Percentiles rank a stretch among this genome's conserved stretches.
Conservation (phyloP, 1,140 invertebrate species). For the Tetragnatha versicolor region DNA sequence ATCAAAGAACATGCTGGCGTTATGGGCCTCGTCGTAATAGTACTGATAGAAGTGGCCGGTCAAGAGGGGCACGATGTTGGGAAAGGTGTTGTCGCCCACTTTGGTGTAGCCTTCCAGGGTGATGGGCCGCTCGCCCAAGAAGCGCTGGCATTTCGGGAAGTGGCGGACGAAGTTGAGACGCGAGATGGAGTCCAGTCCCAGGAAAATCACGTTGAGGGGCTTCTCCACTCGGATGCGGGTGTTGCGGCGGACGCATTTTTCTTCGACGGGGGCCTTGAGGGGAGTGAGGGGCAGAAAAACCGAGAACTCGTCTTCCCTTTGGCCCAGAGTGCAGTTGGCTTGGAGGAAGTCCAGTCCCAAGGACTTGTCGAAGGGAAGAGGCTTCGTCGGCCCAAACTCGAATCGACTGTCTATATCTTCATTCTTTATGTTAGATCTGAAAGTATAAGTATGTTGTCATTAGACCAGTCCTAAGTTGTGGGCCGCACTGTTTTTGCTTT, state of each 20-base stretch:
- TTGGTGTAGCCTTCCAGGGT: conserved; percentile 60
- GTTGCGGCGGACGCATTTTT: background rate
- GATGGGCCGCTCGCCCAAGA: conserved; percentile 3
- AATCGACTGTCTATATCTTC: conserved; percentile 28
- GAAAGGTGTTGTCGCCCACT: conserved; percentile 62
- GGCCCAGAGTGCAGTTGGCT: conserved; percentile 6
- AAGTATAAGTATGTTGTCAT: too few species aligned
- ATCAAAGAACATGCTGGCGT: conserved; percentile 45
- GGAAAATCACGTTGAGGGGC: conserved; percentile 58
- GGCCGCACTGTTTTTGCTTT: too few species aligned
- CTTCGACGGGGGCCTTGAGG: conserved; percentile 39
- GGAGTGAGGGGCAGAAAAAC: conserved; percentile 53
- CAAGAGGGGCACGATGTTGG: conserved; percentile 60
- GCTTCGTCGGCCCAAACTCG: background rate
- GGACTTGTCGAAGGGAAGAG: conserved; percentile 26
- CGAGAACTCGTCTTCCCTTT: background rate
- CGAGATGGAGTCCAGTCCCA: conserved; percentile 60
- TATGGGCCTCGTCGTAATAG: conserved; percentile 21
- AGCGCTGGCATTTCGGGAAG: conserved; percentile 57
- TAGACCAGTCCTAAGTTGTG: too few species aligned
- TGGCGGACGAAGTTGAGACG: conserved; percentile 60
- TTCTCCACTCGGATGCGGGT: conserved; percentile 5
- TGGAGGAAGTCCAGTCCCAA: conserved; percentile 40
- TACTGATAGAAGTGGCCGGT: conserved; percentile 41
- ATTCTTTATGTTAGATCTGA: background rate